These are phyloP conservation scores for Romanogobio albipinnatus DNA, from an alignment of 2,113 vertebrate genomes.

Conservation along the genomic window DNA sequence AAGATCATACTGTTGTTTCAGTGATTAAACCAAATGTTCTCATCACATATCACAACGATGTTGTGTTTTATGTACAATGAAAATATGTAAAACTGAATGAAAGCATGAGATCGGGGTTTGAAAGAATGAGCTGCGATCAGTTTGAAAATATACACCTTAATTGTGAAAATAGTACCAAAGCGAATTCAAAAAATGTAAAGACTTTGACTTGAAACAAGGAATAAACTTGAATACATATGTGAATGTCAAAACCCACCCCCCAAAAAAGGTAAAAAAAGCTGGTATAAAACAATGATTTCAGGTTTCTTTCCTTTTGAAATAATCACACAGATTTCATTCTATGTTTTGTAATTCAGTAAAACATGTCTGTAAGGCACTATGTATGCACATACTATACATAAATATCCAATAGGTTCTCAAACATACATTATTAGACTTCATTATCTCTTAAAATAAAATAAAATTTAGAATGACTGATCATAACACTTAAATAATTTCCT, in stretches of 20 bases:
- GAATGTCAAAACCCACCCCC: not conserved
- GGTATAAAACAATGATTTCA: not conserved
- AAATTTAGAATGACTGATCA: not conserved
- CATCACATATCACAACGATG: too few relatives aligned
- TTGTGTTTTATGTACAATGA: too few relatives aligned
- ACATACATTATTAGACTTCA: not conserved
- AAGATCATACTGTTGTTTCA: too few relatives aligned
- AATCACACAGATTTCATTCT: not conserved
- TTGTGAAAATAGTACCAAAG: too few relatives aligned
- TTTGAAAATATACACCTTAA: too few relatives aligned
- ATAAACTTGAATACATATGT: not conserved
- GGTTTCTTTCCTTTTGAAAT: not conserved
- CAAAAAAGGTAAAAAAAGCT: too few relatives aligned
- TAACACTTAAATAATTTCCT: not conserved
- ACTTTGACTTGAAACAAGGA: not conserved
- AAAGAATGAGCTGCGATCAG: too few relatives aligned
- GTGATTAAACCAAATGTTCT: too few relatives aligned
- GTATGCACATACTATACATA: not conserved
- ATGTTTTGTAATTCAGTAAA: not conserved
- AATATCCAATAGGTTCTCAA: not conserved
- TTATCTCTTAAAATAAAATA: not conserved
- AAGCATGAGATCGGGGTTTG: too few relatives aligned
- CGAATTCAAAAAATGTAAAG: too few relatives aligned
- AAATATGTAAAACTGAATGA: too few relatives aligned
- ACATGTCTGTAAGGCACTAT: not conserved